Base-by-base conservation (phyloP, 2,113 vertebrate species). In the Sander vitreus region DNA sequence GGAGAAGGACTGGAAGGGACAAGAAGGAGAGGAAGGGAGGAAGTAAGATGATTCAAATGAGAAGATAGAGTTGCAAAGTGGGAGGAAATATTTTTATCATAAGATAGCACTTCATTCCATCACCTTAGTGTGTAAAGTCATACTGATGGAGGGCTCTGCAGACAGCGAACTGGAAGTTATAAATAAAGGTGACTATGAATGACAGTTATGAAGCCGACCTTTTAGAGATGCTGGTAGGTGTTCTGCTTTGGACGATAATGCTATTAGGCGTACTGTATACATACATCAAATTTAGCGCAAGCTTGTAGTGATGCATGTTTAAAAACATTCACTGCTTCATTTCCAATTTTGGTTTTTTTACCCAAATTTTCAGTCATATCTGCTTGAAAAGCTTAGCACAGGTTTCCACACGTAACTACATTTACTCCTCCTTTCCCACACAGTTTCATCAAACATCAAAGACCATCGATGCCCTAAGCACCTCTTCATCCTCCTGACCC, bases 401-500 rank as follows among this genome's bases (percentile, higher is more conserved):
- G 16, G 54, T 50, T 48, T 73, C 62, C 23, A 50, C 21, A 57
- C 2, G 0, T 19, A 71, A 48, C 50, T 64, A 76, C 78, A 78
- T 80, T 78, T 85, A 73, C 73, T 70, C 79, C 48, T 77, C 16
- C 5, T 70, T 59, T 48, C 47, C 71, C 10, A 13, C 60, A 78
- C 66, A 10, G 18, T 25, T 25, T 80, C 30, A 6, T 25, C 45
- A 57, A 72, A 59, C 64, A 84, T 87, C 75, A 80, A 78, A 88
- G 58, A 59, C 76, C 50, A 83, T 76, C 62, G 47, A 50, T 78
- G 75, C 73, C 73, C 76, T 79, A 25, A 89, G 76, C 65, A 71
- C 76, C 83, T 81, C 80, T 81, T 84, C 65, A 82, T 85, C 73
- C 78, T 81, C 47, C 65, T 11, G 7, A 72, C 62, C 63, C 73